Conservation (phyloP, 64 coral and sea anemone genomes). For the Acropora yongei region DNA sequence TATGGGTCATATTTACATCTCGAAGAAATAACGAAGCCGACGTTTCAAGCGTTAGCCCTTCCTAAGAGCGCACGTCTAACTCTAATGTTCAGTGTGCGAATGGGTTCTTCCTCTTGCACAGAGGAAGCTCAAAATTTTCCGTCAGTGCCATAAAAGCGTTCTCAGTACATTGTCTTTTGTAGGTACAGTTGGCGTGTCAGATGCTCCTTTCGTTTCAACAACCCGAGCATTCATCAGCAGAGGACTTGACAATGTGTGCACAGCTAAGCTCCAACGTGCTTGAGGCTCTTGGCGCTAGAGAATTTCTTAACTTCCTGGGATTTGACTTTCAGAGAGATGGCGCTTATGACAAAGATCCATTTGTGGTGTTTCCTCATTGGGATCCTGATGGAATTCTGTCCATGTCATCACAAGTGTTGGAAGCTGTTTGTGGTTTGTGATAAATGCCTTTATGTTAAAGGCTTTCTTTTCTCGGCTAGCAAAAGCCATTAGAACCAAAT, state of each 20-base stretch:
- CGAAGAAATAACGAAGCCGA: too few relatives aligned
- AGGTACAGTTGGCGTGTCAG: slow-evolving; percentile 63
- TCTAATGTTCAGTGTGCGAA: too few relatives aligned
- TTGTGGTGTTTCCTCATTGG: slow-evolving; percentile 93
- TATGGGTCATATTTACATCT: too few relatives aligned
- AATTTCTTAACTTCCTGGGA: slow-evolving; percentile 69
- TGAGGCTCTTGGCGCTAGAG: slow-evolving; percentile 56
- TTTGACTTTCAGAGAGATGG: slow-evolving; percentile 89
- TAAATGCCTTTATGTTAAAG: neutral
- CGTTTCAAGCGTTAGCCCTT: too few relatives aligned
- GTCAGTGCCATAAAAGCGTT: neutral
- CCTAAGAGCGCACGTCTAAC: too few relatives aligned
- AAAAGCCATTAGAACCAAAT: neutral
- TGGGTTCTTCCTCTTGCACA: too few relatives aligned
- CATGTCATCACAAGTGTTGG: slow-evolving; percentile 53
- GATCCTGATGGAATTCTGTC: slow-evolving; percentile 78
- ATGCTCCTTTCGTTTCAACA: slow-evolving; percentile 74
- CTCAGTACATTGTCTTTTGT: neutral
- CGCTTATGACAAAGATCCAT: slow-evolving; percentile 60
- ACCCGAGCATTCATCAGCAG: slow-evolving; percentile 33
- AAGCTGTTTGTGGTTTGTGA: slow-evolving; percentile 72
- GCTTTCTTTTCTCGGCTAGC: neutral
- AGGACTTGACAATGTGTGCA: slow-evolving; percentile 76
- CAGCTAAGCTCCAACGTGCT: slow-evolving; percentile 75
- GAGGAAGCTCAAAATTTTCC: too few relatives aligned